Base-by-base conservation (phyloP, 2,888 invertebrate species). In the Drosophila maculinotata region DNA sequence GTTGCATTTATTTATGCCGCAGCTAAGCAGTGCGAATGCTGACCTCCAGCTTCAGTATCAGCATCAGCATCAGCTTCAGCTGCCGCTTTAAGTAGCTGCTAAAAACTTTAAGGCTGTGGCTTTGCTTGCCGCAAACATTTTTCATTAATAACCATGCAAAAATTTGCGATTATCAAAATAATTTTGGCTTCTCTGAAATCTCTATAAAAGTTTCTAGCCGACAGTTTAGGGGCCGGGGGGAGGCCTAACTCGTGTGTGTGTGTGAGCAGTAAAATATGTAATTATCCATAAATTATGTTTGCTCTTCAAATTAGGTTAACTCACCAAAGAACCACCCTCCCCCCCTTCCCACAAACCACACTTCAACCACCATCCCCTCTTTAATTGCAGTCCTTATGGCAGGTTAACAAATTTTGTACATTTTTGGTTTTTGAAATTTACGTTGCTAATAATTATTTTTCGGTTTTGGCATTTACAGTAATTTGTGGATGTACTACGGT, bases 1-100 rank as follows among this genome's bases (percentile, higher is more conserved):
- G 75, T 67, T 75, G 88, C 88, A 79, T 80, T 75, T 80, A 79
- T 87, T 82, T 67, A 68, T 63, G 64, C 65, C 39, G 23, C 69
- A 54, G 44, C 52, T 49, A 49, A 56, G 36, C 45, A 35, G 45
- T 17, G 45, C 17, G 1, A 23, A 31, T 15, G 8, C 64, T 45
- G 33, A 45, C 52, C 73, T 38, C 33, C 41, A 57, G 41, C 17
- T 20, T 9, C 20, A 30, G 20, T 20, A 3, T 20, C 20, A n/a
- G n/a, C n/a, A n/a, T n/a, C n/a, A n/a, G n/a, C n/a, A n/a, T n/a
- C n/a, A n/a, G n/a, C n/a, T n/a, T n/a, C n/a, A n/a, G 41, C 35
- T 15, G 12, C 14, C 31, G 15, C 44, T 39, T 74, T 49, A 54
- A 68, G 38, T 17, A 41, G 31, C 60, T 69, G 47, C 12, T 48